A percentile compares a stretch with the other conserved stretches of the same genome.
These are phyloP conservation scores for Diarsia rubi DNA, from an alignment of 2,888 invertebrate species.

Conservation along the genomic window DNA sequence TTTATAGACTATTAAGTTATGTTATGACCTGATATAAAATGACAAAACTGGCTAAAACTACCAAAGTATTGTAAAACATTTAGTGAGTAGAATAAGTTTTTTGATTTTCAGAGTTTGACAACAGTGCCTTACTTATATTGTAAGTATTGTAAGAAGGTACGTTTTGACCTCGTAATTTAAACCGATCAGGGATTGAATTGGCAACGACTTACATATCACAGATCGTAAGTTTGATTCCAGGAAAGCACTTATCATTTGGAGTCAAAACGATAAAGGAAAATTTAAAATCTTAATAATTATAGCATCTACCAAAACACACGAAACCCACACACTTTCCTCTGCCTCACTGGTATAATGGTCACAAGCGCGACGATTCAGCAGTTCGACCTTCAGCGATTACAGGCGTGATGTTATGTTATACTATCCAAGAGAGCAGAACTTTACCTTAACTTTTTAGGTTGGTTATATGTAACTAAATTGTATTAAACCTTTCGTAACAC, in stretches of 20 bases:
- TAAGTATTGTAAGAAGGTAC: background rate
- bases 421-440: background rate
- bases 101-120: background rate
- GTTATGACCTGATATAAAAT: slow-evolving; percentile 15
- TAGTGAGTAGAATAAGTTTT: background rate
- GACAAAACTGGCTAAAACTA: slow-evolving; percentile 10
- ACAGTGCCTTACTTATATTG: too few relatives aligned
- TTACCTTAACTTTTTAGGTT: background rate
- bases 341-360: too few relatives aligned
- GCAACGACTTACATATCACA: background rate
- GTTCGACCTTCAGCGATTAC: background rate
- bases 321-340: too few relatives aligned
- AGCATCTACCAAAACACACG: background rate
- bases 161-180: background rate
- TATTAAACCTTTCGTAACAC: background rate
- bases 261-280: background rate
- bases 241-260: background rate
- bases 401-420: background rate
- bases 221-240: background rate
- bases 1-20: slow-evolving; percentile 44
- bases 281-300: background rate
- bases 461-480: background rate
- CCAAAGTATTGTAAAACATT: background rate
- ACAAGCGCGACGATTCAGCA: too few relatives aligned
- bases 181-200: background rate